Percentiles rank a stretch among this genome's conserved stretches.
These are phyloP conservation scores for Anastrepha obliqua DNA, from an alignment of 1,140 invertebrate genomes.

Conservation along the genomic window DNA sequence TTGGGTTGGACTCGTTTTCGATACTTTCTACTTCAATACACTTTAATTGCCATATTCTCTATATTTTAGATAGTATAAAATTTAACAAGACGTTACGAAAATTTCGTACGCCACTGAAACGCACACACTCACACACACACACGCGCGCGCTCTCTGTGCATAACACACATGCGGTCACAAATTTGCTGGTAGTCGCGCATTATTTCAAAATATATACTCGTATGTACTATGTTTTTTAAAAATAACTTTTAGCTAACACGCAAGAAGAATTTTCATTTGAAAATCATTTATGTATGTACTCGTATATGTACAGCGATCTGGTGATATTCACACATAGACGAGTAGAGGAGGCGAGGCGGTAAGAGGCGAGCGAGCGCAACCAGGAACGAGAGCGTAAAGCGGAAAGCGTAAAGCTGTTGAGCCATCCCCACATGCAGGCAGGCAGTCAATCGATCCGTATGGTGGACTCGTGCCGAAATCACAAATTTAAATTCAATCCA, in stretches of 20 bases:
- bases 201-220: slow-evolving; percentile 35
- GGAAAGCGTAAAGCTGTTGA: slow-evolving; percentile 46
- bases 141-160: slow-evolving; percentile 11
- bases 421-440: slow-evolving; percentile 4
- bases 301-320: background rate
- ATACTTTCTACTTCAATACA: slow-evolving; percentile 35
- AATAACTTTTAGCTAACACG: slow-evolving; percentile 74
- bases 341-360: no score
- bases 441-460: background rate
- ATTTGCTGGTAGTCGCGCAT: slow-evolving; percentile 56
- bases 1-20: slow-evolving; percentile 8
- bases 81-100: slow-evolving; percentile 8
- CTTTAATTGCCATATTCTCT: slow-evolving; percentile 32
- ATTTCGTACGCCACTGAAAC: background rate
- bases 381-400: slow-evolving; percentile 49
- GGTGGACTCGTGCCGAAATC: slow-evolving; percentile 50
- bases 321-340: background rate
- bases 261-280: slow-evolving; percentile 73
- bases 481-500: slow-evolving; percentile 46
- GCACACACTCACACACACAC: background rate
- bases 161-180: slow-evolving; percentile 53
- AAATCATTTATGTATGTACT: background rate
- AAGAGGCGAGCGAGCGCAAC: background rate
- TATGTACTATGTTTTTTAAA: slow-evolving; percentile 65
- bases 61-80: background rate